Evolutionary conservation across 2,888 invertebrate species (phyloP).

Genomic region (Drosophila vallismaia): DNA sequence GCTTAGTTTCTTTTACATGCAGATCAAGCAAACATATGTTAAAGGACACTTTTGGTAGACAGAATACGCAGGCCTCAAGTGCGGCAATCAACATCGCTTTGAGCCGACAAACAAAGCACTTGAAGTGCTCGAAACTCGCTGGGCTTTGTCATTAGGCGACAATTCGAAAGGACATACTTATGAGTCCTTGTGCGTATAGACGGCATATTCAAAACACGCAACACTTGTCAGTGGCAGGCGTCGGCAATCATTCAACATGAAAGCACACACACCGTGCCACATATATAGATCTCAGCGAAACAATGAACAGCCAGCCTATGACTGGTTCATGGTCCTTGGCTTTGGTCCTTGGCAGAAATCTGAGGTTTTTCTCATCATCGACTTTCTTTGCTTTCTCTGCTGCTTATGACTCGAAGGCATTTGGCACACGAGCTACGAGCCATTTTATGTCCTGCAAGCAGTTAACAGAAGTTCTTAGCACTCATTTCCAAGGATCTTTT

Average conservation of each 20-base stretch:
- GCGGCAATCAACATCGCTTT: slow-evolving; percentile 37
- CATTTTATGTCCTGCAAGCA: slow-evolving; percentile 27
- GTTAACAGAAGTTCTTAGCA: slow-evolving; percentile 34
- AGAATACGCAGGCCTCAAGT: slow-evolving; percentile 13
- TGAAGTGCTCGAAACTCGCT: slow-evolving; percentile 41
- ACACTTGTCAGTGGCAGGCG: slow-evolving; percentile 78
- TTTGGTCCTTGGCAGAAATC: slow-evolving; percentile 21
- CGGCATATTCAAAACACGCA: slow-evolving; percentile 76
- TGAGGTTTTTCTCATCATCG: slow-evolving; percentile 31
- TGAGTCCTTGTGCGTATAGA: slow-evolving; percentile 35
- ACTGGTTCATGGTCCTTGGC: slow-evolving; percentile 23
- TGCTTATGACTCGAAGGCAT: slow-evolving; percentile 55
- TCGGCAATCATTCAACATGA: slow-evolving; percentile 66
- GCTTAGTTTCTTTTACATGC: slow-evolving; percentile 2
- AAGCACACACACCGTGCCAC: slow-evolving; percentile 17
- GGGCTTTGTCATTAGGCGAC: slow-evolving; percentile 42
- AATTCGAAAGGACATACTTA: slow-evolving; percentile 38
- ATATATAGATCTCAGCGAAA: slow-evolving; percentile 23
- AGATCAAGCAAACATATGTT: slow-evolving; percentile 39
- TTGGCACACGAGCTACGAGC: slow-evolving; percentile 52
- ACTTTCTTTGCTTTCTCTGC: slow-evolving; percentile 20
- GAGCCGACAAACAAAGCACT: slow-evolving; percentile 38
- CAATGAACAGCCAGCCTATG: slow-evolving; percentile 53
- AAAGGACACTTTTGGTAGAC: slow-evolving; percentile 30
- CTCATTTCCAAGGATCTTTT: background rate